phyloP scores from a whole-genome alignment of 2,888 invertebrate species.

The Laothoe populi region DNA sequence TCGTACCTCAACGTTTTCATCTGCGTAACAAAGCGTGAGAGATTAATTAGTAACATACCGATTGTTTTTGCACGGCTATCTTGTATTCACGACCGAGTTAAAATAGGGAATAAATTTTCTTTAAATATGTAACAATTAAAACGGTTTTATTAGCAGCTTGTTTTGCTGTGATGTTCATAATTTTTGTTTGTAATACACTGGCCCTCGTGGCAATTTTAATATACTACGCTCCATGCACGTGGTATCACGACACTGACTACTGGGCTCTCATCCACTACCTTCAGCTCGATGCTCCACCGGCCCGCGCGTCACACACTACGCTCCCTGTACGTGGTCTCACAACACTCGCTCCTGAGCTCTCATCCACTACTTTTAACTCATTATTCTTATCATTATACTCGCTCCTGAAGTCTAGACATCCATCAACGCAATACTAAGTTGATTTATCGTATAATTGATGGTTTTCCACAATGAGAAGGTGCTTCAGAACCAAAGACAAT shows the following conservation, averaged over 20 bases:
- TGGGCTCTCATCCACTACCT: conserved; percentile 10
- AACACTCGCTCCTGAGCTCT: neutral
- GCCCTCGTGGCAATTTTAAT: conserved; percentile 6
- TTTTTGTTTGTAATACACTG: neutral
- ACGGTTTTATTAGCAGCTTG: conserved; percentile 15
- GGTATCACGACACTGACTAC: conserved; percentile 16
- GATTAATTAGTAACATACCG: conserved; percentile 30
- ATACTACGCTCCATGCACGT: conserved; percentile 12
- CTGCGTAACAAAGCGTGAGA: conserved; percentile 29
- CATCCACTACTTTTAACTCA: neutral
- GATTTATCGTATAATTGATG: conserved; percentile 23
- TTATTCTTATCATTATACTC: neutral
- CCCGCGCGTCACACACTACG: neutral
- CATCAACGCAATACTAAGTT: neutral
- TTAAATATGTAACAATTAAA: conserved; percentile 21
- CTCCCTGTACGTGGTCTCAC: neutral
- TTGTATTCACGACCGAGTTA: conserved; percentile 19
- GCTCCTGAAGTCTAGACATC: neutral
- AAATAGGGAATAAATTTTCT: conserved; percentile 22
- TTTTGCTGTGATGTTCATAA: neutral
- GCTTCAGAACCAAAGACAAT: conserved; percentile 25
- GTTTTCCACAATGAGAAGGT: conserved; percentile 12
- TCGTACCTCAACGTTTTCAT: conserved; percentile 25
- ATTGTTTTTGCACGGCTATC: conserved; percentile 28
- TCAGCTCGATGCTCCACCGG: neutral